Conservation (phyloP, 2,113 vertebrate species). For the Eptesicus fuscus region DNA sequence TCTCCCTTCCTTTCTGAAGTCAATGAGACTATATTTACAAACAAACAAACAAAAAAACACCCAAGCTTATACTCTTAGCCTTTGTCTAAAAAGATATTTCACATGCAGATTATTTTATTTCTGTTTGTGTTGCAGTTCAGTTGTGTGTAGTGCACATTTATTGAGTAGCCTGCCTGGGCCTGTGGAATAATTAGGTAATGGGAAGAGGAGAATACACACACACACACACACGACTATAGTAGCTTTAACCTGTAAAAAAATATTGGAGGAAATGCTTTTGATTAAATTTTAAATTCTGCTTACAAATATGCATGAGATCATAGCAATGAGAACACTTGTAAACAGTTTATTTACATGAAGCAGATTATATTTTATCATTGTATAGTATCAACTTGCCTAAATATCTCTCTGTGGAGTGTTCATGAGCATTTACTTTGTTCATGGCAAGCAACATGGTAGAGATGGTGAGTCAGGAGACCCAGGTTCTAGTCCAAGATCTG, state of each 20-base stretch:
- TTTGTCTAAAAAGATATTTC: not conserved
- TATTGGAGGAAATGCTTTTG: not conserved
- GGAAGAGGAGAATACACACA: not conserved
- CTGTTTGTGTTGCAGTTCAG: conserved; percentile 32
- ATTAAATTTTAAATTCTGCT: conserved; percentile 29
- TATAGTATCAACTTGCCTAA: not conserved
- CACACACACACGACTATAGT: not conserved
- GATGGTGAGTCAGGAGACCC: not conserved
- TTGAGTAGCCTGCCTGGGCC: not conserved
- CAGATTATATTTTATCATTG: not conserved
- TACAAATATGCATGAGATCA: not conserved
- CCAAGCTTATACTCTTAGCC: not conserved
- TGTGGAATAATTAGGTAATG: not conserved
- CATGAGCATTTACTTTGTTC: not conserved
- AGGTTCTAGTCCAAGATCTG: not conserved
- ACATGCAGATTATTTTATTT: conserved; percentile 23
- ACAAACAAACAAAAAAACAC: not conserved
- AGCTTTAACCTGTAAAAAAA: conserved; percentile 16
- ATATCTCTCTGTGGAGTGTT: not conserved
- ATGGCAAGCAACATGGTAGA: not conserved
- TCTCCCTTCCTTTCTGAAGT: too few relatives aligned
- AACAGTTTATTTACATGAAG: not conserved
- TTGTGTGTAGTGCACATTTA: not conserved
- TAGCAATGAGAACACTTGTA: not conserved
- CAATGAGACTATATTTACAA: too few relatives aligned